Base-by-base conservation (phyloP, 1,140 invertebrate species). In the Drosophila santomea region DNA sequence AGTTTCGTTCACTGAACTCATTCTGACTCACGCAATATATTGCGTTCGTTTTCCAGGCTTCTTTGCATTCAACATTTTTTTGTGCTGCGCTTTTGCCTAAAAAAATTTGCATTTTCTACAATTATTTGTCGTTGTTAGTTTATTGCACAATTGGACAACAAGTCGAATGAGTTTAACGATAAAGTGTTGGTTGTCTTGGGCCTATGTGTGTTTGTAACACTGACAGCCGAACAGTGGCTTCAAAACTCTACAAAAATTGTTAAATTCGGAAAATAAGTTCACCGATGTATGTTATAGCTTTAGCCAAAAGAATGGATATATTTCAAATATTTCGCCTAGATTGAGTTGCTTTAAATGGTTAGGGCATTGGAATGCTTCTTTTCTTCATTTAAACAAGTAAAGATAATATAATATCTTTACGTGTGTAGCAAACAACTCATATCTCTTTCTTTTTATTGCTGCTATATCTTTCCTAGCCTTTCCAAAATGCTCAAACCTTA, bases 61-160 rank as follows among this genome's bases (percentile, higher is more conserved):
- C 4, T 48, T 51, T 54, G 25, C 17, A 43, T 67, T 54, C n/a
- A 32, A 57, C 20, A 2, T 23, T 60, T 11, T 51, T 25, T 8
- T 56, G 10, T 15, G 57, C 48, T 35, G 35, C 11, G 36, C 20
- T 39, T 77, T 73, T 54, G 32, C 45, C 44, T 63, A 23, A 35
- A 35, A 47, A 86, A 78, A 85, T 85, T 86, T 82, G 64, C 78
- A 85, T 85, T 77, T 85, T 67, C 60, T 52, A 60, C 79, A 81
- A 71, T 77, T 78, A 74, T 78, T 81, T 69, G 74, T 56, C 68
- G 62, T 58, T 80, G 81, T 78, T 69, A 48, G 73, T 78, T 74
- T 77, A 84, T 85, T 81, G 81, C 69, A 66, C 82, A 85, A 85
- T 78, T 71, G 68, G 64, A 86, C 73, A 81, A 76, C 80, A 84